These are phyloP conservation scores for Cyprinodon diabolis DNA, from an alignment of 2,797 vertebrate genomes.

Conservation along the genomic window DNA sequence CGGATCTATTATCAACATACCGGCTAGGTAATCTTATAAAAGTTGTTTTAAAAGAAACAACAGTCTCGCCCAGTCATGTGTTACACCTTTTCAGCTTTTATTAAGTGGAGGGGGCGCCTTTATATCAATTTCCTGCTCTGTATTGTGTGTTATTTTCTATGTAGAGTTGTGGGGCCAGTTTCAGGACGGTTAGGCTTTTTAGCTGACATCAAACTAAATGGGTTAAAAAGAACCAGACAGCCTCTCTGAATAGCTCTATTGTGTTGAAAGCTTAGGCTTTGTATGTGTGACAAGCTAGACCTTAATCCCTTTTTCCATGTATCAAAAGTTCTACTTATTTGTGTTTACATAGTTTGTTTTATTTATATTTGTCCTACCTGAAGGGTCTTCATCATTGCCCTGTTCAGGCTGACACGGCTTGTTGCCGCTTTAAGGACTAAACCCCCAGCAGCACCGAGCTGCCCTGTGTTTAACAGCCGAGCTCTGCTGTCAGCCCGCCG, in stretches of 20 bases:
- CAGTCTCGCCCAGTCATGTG: not conserved
- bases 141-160: not conserved
- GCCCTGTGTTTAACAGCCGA: constrained; percentile 50
- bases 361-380: constrained; percentile 5
- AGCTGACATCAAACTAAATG: constrained; percentile 70
- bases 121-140: not conserved
- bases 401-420: constrained; percentile 65
- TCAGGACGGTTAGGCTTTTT: constrained; percentile 40
- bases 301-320: constrained; percentile 28
- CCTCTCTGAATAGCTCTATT: constrained; percentile 71
- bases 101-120: not conserved
- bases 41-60: constrained; percentile 9
- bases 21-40: constrained; percentile 18
- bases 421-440: constrained; percentile 49
- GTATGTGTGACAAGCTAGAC: constrained; percentile 24
- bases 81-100: not conserved
- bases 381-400: constrained; percentile 59
- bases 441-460: constrained; percentile 45
- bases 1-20: constrained; percentile 16
- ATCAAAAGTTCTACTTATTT: constrained; percentile 20
- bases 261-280: constrained; percentile 42
- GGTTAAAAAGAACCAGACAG: constrained; percentile 72
- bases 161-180: constrained; percentile 21
- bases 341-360: constrained; percentile 15
- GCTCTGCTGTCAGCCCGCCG: constrained; percentile 57